phyloP scores from a whole-genome alignment of 2,888 invertebrate genomes.

The Aphodius sticticus region DNA sequence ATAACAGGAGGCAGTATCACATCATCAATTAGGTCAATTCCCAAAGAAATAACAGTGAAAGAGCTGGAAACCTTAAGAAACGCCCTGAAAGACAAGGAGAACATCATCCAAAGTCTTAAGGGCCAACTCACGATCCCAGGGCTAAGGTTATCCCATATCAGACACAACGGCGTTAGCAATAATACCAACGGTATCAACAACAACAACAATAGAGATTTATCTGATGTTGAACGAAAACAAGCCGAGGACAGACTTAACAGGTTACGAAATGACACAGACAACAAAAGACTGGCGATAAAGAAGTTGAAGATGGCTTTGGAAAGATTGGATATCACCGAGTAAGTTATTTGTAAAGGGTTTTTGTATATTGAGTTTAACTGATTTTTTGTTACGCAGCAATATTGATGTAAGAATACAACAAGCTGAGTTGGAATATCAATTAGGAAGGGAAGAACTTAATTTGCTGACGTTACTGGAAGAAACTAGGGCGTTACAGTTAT shows the following conservation, averaged over 20 bases:
- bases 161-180: slow-evolving; percentile 45
- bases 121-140: slow-evolving; percentile 73
- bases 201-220: slow-evolving; percentile 55
- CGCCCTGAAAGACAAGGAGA: slow-evolving; percentile 81
- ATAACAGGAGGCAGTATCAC: slow-evolving; percentile 50
- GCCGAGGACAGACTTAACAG: slow-evolving; percentile 69
- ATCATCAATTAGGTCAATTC: slow-evolving; percentile 52
- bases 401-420: slow-evolving; percentile 90
- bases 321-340: slow-evolving; percentile 88
- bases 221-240: slow-evolving; percentile 66
- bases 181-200: slow-evolving; percentile 50
- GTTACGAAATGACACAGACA: slow-evolving; percentile 75
- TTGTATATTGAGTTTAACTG: background rate
- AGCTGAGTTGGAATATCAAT: slow-evolving; percentile 88
- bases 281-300: slow-evolving; percentile 80
- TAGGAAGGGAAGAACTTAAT: slow-evolving; percentile 88
- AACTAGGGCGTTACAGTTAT: slow-evolving; percentile 78
- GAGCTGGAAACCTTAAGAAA: slow-evolving; percentile 75
- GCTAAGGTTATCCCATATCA: slow-evolving; percentile 58
- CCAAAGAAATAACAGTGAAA: slow-evolving; percentile 60
- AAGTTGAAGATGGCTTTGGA: slow-evolving; percentile 83
- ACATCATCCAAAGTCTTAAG: slow-evolving; percentile 80
- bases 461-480: slow-evolving; percentile 85
- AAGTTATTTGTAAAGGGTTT: slow-evolving; percentile 57
- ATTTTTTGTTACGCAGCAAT: slow-evolving; percentile 66